phyloP scores from a whole-genome alignment of 2,888 invertebrate genomes.

The Heteropelma amictum region DNA sequence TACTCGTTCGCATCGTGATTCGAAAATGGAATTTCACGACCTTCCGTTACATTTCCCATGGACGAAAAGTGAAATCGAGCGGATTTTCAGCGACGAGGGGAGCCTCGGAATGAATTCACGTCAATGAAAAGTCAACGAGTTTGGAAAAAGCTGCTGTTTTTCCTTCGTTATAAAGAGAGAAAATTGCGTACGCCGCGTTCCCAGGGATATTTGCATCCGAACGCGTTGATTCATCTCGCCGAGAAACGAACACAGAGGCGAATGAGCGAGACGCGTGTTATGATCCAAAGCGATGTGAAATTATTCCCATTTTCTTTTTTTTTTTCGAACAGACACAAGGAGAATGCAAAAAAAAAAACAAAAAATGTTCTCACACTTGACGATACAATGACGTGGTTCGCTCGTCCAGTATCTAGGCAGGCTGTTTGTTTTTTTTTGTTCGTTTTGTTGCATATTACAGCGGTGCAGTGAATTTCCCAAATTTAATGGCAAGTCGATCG shows the following conservation, averaged over 20 bases:
- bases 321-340: neutral
- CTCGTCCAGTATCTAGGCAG: constrained; percentile 68
- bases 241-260: constrained; percentile 12
- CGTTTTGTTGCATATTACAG: constrained; percentile 15
- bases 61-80: neutral
- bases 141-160: neutral
- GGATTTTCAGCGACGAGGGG: neutral
- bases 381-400: constrained; percentile 40
- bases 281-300: constrained; percentile 17
- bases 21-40: constrained; percentile 4
- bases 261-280: constrained; percentile 37
- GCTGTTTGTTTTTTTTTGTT: constrained; percentile 47
- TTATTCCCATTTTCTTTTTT: constrained; percentile 13
- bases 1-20: neutral
- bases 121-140: constrained; percentile 14
- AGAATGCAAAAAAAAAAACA: no score
- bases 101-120: constrained; percentile 10
- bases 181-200: no score
- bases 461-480: constrained; percentile 34
- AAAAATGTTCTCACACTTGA: constrained; percentile 20
- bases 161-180: no score
- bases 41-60: neutral
- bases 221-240: neutral
- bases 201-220: neutral
- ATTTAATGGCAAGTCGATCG: constrained; percentile 33